Evolutionary conservation across 1,140 invertebrate genomes (phyloP), one percentile per base, ranked within the genome.

Genomic region (Halictus rubicundus): DNA sequence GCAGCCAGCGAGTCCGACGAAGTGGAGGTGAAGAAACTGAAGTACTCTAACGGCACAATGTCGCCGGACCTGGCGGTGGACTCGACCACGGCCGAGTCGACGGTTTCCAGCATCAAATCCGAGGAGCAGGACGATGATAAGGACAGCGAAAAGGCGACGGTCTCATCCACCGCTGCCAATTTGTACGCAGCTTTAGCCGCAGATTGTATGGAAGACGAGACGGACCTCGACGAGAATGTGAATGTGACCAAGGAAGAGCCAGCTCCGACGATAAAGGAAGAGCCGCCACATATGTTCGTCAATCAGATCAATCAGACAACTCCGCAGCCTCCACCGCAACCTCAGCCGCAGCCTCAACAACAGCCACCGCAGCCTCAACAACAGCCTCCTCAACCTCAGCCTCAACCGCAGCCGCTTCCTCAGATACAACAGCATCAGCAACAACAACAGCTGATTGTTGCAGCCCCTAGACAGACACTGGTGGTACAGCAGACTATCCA

Each of bases 111-210:
- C 80, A 84, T 93, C 79, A 91, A 94, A 76, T 90, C 93, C 32
- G 88, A 94, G 78, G 90, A 92, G 27, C 91, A 90, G 8, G 93
- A 94, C 8, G 94, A 94, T 49, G 92, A 93, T 49, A 91, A 92
- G 37, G 90, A 90, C 12, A 89, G 91, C 2, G 93, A 93, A 46
- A 92, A 93, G 46, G 91, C 90, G 4, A 94, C 94, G 2, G 95
- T 95, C 0, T 96, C 95, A 0, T 95, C 95, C 3, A 95, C 95
- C n/a, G 95, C 95, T 0, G 95, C 95, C 0, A 96, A 96, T 90
- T 89, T 96, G 14, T 96, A 96, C 86, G 95, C 95, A 0, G 95
- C 95, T 66, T 91, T 96, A 32, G 95, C 95, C 0, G 95, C 95
- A 0, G 95, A 96, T 80, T 95, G 95, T 70, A 91, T 96, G n/a